Evolutionary conservation across 2,888 invertebrate genomes (phyloP), one percentile per base, ranked within the genome.

Genomic region (Nineta flava): DNA sequence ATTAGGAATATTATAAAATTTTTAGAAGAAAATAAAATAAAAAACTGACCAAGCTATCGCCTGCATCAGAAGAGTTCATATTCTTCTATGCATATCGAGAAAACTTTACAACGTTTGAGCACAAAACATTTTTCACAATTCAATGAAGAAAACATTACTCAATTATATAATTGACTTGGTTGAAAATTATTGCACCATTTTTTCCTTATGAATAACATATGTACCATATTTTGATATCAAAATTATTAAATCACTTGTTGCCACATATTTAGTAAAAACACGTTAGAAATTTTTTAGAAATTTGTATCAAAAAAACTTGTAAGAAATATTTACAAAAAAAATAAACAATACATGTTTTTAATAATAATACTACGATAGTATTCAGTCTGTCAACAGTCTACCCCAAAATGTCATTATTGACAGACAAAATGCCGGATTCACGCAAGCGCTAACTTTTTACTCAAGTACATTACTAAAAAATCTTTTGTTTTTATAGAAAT

Each of bases 21-120:
- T 48, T 34, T 32, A 21, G 40, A 47, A 51, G 50, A 49, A 41
- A 34, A 38, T 53, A 52, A 47, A 38, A 51, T 55, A 56, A 55
- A 55, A 53, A 54, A 69, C 69, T 68, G 66, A 79, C 79, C 79
- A 79, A 77, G 74, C 78, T 77, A 73, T 79, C 79, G 62, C 76
- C 79, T 62, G 76, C 79, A 79, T 79, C 79, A 66, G 44, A 44
- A 38, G 73, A 70, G 73, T 72, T 79, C 79, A 79, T 79, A 75
- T 75, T 77, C 77, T 77, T 71, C 74, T 75, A 70, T 75, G 70
- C 79, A 79, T 79, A 38, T 38, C 38, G 38, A 38, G 4, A 38
- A 38, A 38, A 13, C 15, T 38, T 38, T 15, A 38, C 12, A 38
- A 38, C 38, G 38, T n/a, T 38, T 6, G n/a, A 38, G 4, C 38